Evolutionary conservation across 2,888 invertebrate genomes (phyloP), one percentile per base, ranked within the genome.

Genomic region (Megaustenia siamemsis): DNA sequence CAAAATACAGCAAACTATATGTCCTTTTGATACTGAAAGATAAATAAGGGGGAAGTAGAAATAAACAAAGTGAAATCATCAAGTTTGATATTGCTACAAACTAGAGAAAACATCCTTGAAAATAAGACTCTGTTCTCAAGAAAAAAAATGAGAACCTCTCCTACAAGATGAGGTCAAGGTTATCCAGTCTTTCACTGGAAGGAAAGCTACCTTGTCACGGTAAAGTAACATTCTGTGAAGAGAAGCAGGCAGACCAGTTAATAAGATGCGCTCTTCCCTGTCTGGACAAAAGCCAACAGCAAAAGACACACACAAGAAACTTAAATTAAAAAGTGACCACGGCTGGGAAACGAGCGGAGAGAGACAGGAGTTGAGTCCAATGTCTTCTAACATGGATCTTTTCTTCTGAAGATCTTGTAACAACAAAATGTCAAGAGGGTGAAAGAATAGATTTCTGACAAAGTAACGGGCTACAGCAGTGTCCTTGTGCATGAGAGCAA

Each of bases 261-360:
- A 28, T 21, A 35, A 53, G 10, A 76, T 24, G 5, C 56, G 56
- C 12, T 76, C 18, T 56, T 38, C 53, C 32, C 76, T 18, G 35
- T 76, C 53, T 28, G 49, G 3, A 6, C 32, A 53, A 56, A 56
- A 76, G 0, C 56, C 76, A 12, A 76, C 18, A 24, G 35, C 32
- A 35, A 56, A 76, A 4, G 76, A 76, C 6, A 56, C 56, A 21
- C 53, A 49, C 24, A 76, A 38, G 56, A 76, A 56, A 38, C 76
- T 76, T 1, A 76, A 24, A 53, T 38, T 76, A 35, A 49, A 24
- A 8, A 76, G 38, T 12, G 76, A 76, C 76, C 76, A 76, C 56
- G 76, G 76, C 28, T 76, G 53, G 1, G 28, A 35, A 24, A 56
- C 21, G 6, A 76, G 56, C 32, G 35, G 15, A 0, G 21, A 53